Evolutionary conservation across 2,888 invertebrate species (phyloP).

Genomic region (Chymomyza amoena): DNA sequence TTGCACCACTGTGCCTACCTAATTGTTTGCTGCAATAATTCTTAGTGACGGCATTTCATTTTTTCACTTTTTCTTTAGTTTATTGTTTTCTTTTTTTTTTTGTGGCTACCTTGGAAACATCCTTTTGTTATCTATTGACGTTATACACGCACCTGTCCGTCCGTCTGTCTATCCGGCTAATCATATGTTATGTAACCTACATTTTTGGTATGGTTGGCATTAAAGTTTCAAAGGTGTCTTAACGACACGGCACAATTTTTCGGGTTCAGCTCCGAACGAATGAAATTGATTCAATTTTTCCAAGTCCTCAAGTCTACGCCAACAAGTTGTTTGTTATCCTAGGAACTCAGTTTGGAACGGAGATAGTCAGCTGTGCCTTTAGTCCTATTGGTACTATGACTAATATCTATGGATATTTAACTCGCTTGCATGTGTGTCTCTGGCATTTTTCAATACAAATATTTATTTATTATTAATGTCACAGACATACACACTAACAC

Average conservation of each 20-base stretch:
- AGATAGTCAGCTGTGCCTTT: background rate
- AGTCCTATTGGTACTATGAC: background rate
- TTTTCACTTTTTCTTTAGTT: background rate
- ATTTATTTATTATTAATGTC: background rate
- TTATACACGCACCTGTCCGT: background rate
- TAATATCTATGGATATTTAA: background rate
- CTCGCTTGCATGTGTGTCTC: background rate
- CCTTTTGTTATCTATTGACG: constrained; percentile 44
- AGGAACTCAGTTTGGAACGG: background rate
- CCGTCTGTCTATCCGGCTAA: background rate
- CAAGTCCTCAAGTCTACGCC: background rate
- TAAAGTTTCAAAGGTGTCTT: background rate
- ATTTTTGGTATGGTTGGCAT: background rate
- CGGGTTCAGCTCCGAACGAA: background rate
- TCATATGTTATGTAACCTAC: background rate
- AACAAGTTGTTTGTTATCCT: background rate
- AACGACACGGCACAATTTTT: background rate
- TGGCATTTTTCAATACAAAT: background rate
- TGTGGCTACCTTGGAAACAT: constrained; percentile 43
- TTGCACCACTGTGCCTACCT: constrained; percentile 19
- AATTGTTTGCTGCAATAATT: background rate
- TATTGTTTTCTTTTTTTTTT: background rate
- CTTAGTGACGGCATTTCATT: constrained; percentile 29
- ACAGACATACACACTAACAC: background rate
- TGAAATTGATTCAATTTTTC: background rate